Evolutionary conservation across 2,797 vertebrate genomes (phyloP).

Genomic region (Rousettus madagascariensis): DNA sequence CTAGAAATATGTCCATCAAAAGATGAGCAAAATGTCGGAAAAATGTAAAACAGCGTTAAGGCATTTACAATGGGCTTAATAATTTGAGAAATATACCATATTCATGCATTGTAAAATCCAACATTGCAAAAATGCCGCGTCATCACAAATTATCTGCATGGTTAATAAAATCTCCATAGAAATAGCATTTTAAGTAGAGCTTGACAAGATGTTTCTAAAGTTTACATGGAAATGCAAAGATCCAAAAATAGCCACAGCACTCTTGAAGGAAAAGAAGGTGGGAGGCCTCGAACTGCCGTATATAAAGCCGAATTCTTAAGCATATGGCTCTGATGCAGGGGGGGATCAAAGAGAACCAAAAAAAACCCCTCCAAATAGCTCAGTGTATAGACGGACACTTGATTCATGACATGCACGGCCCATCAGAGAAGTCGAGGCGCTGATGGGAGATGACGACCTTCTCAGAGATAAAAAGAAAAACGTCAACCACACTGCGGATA

Average conservation of each 20-base stretch:
- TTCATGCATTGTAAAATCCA: background rate
- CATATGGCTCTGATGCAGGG: constrained; percentile 43
- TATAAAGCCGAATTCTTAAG: constrained; percentile 8
- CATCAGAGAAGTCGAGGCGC: background rate
- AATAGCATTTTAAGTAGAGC: constrained; percentile 5
- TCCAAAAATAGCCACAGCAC: constrained; percentile 39
- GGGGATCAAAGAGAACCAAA: background rate
- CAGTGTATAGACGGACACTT: background rate
- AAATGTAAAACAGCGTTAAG: background rate
- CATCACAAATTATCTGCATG: background rate
- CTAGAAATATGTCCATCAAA: background rate
- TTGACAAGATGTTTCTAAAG: constrained; percentile 50
- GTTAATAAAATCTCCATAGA: background rate
- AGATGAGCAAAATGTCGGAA: background rate
- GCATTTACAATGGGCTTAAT: background rate
- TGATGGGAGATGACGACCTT: background rate
- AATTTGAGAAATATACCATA: background rate
- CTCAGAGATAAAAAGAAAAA: background rate
- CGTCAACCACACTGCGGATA: background rate
- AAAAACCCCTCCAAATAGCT: constrained; percentile 4
- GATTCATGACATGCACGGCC: background rate
- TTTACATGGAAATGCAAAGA: constrained; percentile 45
- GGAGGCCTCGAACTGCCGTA: background rate
- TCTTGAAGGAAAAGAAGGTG: constrained; percentile 46
- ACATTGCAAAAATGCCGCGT: background rate